These are phyloP conservation scores for Mus spicilegus DNA, from an alignment of 2,113 vertebrate species.

Conservation along the genomic window DNA sequence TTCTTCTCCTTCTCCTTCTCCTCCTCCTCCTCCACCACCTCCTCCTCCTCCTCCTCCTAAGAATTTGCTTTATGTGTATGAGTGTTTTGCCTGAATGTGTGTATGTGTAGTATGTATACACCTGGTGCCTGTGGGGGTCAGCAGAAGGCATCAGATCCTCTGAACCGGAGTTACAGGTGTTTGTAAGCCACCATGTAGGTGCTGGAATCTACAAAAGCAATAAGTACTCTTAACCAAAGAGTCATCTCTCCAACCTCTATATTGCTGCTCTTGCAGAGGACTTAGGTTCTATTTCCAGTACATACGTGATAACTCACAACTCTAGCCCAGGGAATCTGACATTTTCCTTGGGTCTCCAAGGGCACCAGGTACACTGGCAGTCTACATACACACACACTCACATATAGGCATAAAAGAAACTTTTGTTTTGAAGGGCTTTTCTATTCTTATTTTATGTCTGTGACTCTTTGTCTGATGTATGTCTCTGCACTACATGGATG, in stretches of 20 bases:
- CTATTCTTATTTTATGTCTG: background rate
- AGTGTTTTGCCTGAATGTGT: background rate
- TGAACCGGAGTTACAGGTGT: background rate
- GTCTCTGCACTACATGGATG: background rate
- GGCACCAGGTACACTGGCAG: background rate
- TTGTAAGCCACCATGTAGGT: background rate
- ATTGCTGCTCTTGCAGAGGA: background rate
- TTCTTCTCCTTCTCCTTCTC: too few relatives aligned
- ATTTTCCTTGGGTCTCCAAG: background rate
- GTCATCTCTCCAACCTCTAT: background rate
- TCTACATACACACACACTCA: background rate
- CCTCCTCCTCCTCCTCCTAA: too few relatives aligned
- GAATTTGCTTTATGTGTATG: background rate
- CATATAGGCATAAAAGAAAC: background rate
- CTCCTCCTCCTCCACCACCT: too few relatives aligned
- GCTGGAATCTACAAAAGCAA: background rate
- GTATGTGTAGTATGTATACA: background rate
- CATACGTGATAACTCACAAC: too few relatives aligned
- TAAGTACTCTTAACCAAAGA: background rate
- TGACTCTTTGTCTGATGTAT: background rate
- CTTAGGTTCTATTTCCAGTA: background rate
- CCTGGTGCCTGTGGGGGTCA: background rate
- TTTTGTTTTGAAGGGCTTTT: background rate
- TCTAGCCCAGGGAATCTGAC: background rate
- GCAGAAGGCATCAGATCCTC: background rate